A percentile compares a stretch with the other conserved stretches of the same genome.
These are phyloP conservation scores for Bufo bufo DNA, from an alignment of 2,113 vertebrate genomes.

Conservation along the genomic window DNA sequence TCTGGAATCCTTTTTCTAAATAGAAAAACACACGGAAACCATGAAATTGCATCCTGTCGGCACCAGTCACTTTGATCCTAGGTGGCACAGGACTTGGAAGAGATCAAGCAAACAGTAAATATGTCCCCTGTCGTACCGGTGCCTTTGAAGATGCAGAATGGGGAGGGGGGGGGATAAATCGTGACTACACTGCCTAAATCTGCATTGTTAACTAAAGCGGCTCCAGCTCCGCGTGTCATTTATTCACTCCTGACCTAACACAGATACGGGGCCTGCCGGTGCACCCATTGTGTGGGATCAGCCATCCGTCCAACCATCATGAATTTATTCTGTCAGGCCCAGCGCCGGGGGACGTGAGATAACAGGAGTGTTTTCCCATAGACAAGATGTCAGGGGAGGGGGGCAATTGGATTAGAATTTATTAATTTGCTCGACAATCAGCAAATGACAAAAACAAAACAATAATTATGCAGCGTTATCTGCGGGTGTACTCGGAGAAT, in stretches of 20 bases:
- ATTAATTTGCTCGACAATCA: not conserved
- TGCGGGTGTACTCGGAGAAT: not conserved
- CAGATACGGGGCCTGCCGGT: not conserved
- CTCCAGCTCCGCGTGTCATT: constrained; percentile 23
- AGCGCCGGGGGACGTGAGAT: not conserved
- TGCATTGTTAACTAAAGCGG: constrained; percentile 21
- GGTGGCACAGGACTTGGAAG: constrained; percentile 8
- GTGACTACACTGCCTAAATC: not conserved
- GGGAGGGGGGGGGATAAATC: not conserved
- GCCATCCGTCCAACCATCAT: not conserved
- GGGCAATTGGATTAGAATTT: not conserved
- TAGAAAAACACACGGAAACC: not conserved
- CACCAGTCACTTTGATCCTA: constrained; percentile 28
- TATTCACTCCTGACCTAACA: constrained; percentile 40
- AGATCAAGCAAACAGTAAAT: constrained; percentile 24
- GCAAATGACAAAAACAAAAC: not conserved
- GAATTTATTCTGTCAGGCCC: not conserved
- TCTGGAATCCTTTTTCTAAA: not conserved
- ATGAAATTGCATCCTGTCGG: not conserved
- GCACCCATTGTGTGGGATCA: constrained; percentile 1
- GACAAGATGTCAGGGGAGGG: not conserved
- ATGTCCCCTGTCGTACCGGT: not conserved
- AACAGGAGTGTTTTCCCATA: not conserved
- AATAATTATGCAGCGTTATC: not conserved
- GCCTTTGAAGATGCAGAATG: not conserved